These are phyloP conservation scores for Hypomecis punctinalis DNA, from an alignment of 2,888 invertebrate species.

Conservation along the genomic window DNA sequence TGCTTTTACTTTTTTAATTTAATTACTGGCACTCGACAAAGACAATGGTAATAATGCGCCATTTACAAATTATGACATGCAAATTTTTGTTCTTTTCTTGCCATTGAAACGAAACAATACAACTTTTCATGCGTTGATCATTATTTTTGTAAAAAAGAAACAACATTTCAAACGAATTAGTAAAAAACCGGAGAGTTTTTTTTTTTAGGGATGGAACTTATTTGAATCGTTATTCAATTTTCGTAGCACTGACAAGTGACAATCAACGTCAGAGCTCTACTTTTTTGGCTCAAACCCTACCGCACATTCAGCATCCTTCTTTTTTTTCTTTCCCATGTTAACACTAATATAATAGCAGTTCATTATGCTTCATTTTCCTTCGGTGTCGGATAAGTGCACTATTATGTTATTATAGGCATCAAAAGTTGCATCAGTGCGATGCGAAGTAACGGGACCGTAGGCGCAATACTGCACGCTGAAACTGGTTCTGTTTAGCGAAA, in stretches of 20 bases:
- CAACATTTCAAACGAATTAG: too few relatives aligned
- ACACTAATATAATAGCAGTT: conserved; percentile 47
- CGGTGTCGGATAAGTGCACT: conserved; percentile 62
- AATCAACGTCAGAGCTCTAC: not conserved
- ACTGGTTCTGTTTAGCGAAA: conserved; percentile 78
- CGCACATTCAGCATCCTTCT: not conserved
- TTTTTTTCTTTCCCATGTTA: conserved; percentile 40
- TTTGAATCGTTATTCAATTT: not conserved
- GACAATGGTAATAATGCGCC: conserved; percentile 77
- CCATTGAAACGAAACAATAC: conserved; percentile 19
- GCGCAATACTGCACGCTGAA: conserved; percentile 53
- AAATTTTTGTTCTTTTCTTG: conserved; percentile 59
- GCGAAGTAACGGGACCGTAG: conserved; percentile 69
- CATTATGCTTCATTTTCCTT: conserved; percentile 46
- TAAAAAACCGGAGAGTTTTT: too few relatives aligned
- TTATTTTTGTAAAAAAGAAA: not conserved
- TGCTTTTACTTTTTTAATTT: conserved; percentile 80
- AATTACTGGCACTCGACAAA: conserved; percentile 69
- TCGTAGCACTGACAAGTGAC: too few relatives aligned
- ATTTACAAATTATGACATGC: conserved; percentile 73
- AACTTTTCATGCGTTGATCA: not conserved
- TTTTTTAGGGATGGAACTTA: too few relatives aligned
- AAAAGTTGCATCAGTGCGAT: conserved; percentile 77
- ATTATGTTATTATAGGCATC: conserved; percentile 82
- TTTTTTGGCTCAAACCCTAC: not conserved